phyloP scores from a whole-genome alignment of 2,113 vertebrate species.

The Coptodon rendalli region DNA sequence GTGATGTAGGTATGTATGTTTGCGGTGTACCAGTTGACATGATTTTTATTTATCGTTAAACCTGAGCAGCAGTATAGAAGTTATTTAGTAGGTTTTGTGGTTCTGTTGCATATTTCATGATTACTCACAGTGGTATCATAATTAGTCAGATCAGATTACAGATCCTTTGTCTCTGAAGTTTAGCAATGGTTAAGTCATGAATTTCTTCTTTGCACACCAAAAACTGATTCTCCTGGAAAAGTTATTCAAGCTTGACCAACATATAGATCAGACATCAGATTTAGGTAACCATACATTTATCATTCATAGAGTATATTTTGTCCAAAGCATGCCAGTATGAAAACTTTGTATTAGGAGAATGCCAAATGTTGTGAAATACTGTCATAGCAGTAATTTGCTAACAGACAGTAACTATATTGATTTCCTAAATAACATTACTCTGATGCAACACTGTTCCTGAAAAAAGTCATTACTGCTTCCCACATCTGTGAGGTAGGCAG shows the following conservation, averaged over 20 bases:
- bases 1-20: not conserved
- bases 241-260: not conserved
- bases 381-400: not conserved
- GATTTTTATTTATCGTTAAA: not conserved
- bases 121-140: not conserved
- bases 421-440: not conserved
- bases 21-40: not conserved
- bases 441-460: not conserved
- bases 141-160: not conserved
- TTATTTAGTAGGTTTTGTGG: not conserved
- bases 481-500: not conserved
- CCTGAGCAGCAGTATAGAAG: not conserved
- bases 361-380: not conserved
- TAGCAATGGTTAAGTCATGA: not conserved
- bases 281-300: fast-evolving
- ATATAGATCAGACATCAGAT: not conserved
- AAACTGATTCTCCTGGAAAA: not conserved
- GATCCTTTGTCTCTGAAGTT: not conserved
- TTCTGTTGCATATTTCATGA: not conserved
- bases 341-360: not conserved
- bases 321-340: not conserved
- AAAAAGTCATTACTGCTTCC: not conserved
- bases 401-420: not conserved
- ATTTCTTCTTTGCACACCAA: not conserved
- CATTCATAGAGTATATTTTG: not conserved